Evolutionary conservation across 1,140 invertebrate species (phyloP), one percentile per base, ranked within the genome.

Genomic region (Steinernema khuongi): DNA sequence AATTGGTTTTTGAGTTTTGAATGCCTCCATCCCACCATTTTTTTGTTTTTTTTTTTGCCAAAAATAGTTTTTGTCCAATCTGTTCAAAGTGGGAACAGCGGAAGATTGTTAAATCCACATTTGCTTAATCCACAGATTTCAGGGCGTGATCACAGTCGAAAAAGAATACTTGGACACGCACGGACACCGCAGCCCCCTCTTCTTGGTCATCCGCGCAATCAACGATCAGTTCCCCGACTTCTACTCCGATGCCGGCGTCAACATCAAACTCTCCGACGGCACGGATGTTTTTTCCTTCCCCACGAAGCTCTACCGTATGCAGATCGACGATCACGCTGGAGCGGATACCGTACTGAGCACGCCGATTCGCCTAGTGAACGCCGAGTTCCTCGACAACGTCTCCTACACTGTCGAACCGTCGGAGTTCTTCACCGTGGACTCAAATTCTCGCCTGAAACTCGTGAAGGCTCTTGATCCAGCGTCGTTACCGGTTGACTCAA

Each of bases 201-300:
- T 83, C 69, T 67, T 85, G 22, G 82, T 85, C 11, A 77, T 83
- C n/a, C 41, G 82, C 30, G 82, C 83, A n/a, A 74, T 68, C 1
- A 83, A 83, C 69, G 7, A 74, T 19, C 71, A 75, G 19, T 71
- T 69, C 31, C 81, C 77, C 2, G 31, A 75, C 17, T 83, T 83
- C 68, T 85, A 68, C 60, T 85, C 83, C 4, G 82, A 83, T 66
- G 83, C 72, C 29, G 76, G 80, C 26, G 67, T 80, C 28, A 74
- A 43, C 11, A 60, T 60, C 22, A 60, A 60, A 26, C 50, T 22
- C 18, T 80, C 14, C 18, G 29, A 70, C 36, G 41, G 30, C 30
- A 31, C 71, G 22, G 26, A 33, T 17, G 66, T 29, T 18, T 43
- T 72, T 74, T 74, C 72, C 66, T 28, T 71, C n/a, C 68, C 69